Percentiles rank a stretch among this genome's conserved stretches.
Evolutionary conservation across 1,140 invertebrate genomes (phyloP).

Genomic region (Onthophagus taurus): DNA sequence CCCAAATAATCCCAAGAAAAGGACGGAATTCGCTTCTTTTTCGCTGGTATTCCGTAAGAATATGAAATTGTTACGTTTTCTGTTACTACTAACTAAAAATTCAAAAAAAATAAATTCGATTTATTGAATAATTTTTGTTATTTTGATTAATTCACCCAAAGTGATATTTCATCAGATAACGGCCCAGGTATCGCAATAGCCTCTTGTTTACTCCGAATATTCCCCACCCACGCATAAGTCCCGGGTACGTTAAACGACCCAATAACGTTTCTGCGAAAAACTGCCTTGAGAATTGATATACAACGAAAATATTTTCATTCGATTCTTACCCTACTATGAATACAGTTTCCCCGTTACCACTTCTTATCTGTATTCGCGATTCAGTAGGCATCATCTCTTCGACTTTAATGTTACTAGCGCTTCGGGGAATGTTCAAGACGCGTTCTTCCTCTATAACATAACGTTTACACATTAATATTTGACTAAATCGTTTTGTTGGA

Average conservation of each 20-base stretch:
- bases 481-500: background rate
- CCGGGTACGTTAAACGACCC: slow-evolving; percentile 36
- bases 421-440: slow-evolving; percentile 42
- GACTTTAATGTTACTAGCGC: slow-evolving; percentile 47
- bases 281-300: background rate
- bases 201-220: slow-evolving; percentile 33
- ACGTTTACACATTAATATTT: background rate
- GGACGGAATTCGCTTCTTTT: slow-evolving; percentile 11
- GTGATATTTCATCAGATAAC: slow-evolving; percentile 23
- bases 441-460: slow-evolving; percentile 40
- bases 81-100: slow-evolving; percentile 22
- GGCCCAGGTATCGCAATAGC: slow-evolving; percentile 32
- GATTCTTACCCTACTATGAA: slow-evolving; percentile 30
- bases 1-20: slow-evolving; percentile 35
- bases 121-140: background rate
- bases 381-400: slow-evolving; percentile 44
- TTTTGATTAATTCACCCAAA: slow-evolving; percentile 25
- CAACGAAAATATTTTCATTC: background rate
- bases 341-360: slow-evolving; percentile 33
- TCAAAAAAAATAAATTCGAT: background rate
- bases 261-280: slow-evolving; percentile 29
- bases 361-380: slow-evolving; percentile 45
- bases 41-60: slow-evolving; percentile 23
- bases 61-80: slow-evolving; percentile 33
- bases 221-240: slow-evolving; percentile 34